Evolutionary conservation across 2,888 invertebrate species (phyloP), one percentile per base, ranked within the genome.

Genomic region (Myopa testacea): DNA sequence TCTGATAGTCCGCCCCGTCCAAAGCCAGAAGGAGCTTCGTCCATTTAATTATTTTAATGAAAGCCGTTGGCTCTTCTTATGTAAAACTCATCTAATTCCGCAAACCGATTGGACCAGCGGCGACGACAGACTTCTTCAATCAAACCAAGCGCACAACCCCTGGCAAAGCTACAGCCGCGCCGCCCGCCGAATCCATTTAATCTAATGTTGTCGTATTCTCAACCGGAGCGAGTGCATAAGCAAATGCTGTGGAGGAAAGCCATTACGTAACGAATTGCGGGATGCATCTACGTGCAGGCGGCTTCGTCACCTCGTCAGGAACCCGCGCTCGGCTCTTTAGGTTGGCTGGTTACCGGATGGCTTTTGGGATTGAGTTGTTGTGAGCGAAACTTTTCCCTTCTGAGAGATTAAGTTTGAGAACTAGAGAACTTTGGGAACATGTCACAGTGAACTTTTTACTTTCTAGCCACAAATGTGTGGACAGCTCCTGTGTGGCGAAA

Each of bases 21-120:
- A 45, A 6, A 45, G 45, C 7, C 45, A 6, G 45, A 45, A 45
- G 7, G 45, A 45, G 45, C 7, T 45, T 45, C 45, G 45, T 45
- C 45, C 45, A 45, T 75, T 75, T 75, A 75, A 75, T 75, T 68
- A 75, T 75, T 75, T 68, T 75, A 75, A 75, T 75, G 75, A 75
- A 68, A 75, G 45, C 69, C 38, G 19, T 69, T 26, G 58, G 68
- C n/a, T 58, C 40, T 14, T 12, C 34, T 45, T 45, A 69, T 45
- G 68, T 45, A 69, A 69, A 75, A 75, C 26, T 40, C 75, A 75
- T 50, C 60, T 75, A 58, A 75, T 26, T 75, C 69, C 67, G 8
- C 75, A 58, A 62, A 16, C 63, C 50, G 19, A 65, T 19, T 6
- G 72, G 40, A 16, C 40, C 69, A 45, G 26, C 65, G 7, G 65